These are phyloP conservation scores for Phalacrocorax carbo DNA, from an alignment of 2,113 vertebrate genomes.

Conservation along the genomic window DNA sequence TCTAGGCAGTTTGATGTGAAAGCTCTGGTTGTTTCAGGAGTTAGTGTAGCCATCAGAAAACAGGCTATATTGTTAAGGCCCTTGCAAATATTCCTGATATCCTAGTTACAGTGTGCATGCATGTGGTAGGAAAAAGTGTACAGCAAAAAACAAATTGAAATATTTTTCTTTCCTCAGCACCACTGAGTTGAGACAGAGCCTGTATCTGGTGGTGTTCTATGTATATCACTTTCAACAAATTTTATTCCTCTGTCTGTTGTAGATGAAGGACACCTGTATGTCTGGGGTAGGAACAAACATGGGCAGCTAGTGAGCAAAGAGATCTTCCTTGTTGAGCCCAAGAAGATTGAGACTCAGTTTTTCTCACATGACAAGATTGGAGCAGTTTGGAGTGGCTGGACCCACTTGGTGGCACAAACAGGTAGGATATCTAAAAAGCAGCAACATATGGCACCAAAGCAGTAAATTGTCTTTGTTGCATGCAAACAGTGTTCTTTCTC, in stretches of 20 bases:
- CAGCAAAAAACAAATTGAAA: neutral
- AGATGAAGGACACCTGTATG: constrained; percentile 83
- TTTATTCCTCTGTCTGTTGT: constrained; percentile 29
- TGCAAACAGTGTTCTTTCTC: neutral
- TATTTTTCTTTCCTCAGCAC: neutral
- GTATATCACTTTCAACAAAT: neutral
- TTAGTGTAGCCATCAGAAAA: neutral
- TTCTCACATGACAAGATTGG: constrained; percentile 79
- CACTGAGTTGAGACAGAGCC: neutral
- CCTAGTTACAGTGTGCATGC: accelerated
- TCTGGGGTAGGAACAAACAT: constrained; percentile 92
- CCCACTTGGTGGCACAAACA: constrained; percentile 86
- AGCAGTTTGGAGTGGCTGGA: constrained; percentile 90
- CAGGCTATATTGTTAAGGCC: neutral
- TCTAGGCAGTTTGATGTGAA: neutral
- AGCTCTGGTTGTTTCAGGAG: neutral
- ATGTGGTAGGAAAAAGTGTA: neutral
- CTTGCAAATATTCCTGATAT: neutral
- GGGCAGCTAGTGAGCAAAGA: constrained; percentile 79
- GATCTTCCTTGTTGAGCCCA: constrained; percentile 77
- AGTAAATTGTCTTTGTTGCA: neutral
- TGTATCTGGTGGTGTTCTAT: neutral
- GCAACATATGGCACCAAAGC: neutral
- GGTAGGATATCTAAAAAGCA: constrained; percentile 70
- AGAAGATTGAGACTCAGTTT: constrained; percentile 69